These are phyloP conservation scores for Acomys russatus DNA, from an alignment of 2,797 vertebrate genomes.

Conservation along the genomic window DNA sequence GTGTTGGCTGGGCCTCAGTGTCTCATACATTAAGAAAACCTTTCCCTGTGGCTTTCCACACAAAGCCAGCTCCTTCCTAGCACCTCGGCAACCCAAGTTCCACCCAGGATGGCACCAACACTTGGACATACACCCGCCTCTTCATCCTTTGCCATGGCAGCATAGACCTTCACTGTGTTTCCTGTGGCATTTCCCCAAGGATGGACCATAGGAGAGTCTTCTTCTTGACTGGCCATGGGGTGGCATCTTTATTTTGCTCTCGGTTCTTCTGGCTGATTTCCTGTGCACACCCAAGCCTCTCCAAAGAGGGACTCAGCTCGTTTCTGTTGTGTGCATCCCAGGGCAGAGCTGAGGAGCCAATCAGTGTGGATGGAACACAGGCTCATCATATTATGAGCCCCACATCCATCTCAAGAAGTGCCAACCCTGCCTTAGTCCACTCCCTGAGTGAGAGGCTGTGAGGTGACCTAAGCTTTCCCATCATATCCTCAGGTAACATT, in stretches of 20 bases:
- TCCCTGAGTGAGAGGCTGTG: not conserved
- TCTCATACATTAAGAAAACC: not conserved
- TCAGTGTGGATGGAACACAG: not conserved
- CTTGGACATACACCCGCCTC: not conserved
- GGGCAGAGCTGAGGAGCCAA: not conserved
- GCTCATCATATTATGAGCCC: not conserved
- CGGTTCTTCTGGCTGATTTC: not conserved
- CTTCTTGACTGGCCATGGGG: not conserved
- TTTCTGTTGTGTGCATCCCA: not conserved
- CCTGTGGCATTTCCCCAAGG: not conserved
- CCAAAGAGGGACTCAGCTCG: not conserved
- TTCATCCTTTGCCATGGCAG: not conserved
- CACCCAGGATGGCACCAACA: not conserved
- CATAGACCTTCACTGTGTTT: not conserved
- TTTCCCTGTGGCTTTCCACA: not conserved
- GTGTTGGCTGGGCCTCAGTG: not conserved
- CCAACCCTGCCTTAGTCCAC: not conserved
- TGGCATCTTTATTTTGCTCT: not conserved
- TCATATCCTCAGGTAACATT: not conserved
- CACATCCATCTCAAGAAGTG: not conserved
- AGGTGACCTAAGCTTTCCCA: not conserved
- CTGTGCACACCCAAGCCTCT: not conserved
- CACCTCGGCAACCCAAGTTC: not conserved
- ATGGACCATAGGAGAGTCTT: not conserved
- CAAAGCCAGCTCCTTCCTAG: not conserved